Conservation (phyloP, 2,113 vertebrate genomes). For the Noctilio leporinus region DNA sequence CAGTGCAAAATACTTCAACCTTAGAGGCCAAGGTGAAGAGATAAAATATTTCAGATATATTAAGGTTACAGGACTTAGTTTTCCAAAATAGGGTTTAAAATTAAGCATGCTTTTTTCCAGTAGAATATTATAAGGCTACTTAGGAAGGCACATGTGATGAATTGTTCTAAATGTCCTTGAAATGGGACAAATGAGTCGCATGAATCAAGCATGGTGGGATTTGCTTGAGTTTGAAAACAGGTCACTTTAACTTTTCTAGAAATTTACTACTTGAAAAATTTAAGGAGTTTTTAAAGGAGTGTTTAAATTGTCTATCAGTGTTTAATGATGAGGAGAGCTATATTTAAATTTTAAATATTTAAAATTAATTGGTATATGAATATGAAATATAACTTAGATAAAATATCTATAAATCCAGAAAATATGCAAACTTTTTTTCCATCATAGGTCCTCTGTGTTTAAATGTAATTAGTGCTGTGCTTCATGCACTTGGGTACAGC, state of each 20-base stretch:
- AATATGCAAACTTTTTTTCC: background rate
- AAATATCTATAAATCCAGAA: background rate
- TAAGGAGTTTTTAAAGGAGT: background rate
- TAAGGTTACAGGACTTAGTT: background rate
- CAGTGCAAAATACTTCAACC: background rate
- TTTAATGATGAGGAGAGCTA: background rate
- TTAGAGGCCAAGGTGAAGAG: background rate
- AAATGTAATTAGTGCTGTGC: background rate
- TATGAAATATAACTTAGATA: background rate
- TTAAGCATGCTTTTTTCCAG: background rate
- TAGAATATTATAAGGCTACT: background rate
- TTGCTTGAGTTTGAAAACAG: background rate
- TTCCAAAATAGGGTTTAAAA: background rate
- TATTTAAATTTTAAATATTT: background rate
- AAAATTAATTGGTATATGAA: background rate
- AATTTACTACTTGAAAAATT: background rate
- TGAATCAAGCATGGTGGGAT: background rate
- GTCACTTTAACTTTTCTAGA: background rate
- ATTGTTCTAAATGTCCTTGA: background rate
- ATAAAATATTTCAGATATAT: background rate
- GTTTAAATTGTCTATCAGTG: background rate
- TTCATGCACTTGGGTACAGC: background rate
- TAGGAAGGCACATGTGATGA: background rate
- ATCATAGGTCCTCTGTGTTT: background rate
- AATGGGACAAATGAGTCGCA: background rate